Evolutionary conservation across 2,797 vertebrate species (phyloP), one percentile per base, ranked within the genome.

Genomic region (Rallus crepitans): DNA sequence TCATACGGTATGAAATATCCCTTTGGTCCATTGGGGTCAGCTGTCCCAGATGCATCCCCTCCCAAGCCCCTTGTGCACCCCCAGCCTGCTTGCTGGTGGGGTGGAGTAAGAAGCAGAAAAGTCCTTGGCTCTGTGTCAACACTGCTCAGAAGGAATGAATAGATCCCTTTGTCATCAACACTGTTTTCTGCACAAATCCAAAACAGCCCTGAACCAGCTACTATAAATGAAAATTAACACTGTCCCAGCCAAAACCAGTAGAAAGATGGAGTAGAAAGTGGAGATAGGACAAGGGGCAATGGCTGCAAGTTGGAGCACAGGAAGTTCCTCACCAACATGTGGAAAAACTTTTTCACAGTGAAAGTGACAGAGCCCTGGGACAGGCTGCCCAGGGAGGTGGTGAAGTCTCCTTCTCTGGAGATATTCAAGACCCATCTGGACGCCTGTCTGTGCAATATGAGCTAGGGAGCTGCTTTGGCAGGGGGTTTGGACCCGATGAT

Each of bases 41-140:
- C 9, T 79, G 40, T 57, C 35, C 17, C 11, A 2, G 23, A 25
- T 65, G 31, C 7, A 35, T 42, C 21, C 12, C 15, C 27, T 12
- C 8, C 35, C 25, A 75, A 75, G 2, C 10, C 50, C 4, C n/a
- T 53, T 53, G 28, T 50, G n/a, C n/a, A 12, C 14, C 7, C 12
- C n/a, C 21, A 68, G 4, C 21, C 14, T 37, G 0, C 21, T 77
- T 0, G 0, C 47, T 37, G n/a, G n/a, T 53, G 9, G 9, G 12
- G 21, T 5, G 7, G 23, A 0, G 12, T 52, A 19, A 70, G 35
- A 1, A 52, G 15, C 19, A 60, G 30, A 42, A 70, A 47, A 42
- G 2, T 4, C 24, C 17, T 60, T 30, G 19, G 9, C 9, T 3
- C 35, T 60, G 47, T 40, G 24, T 60, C 33, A 60, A 25, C 24